Evolutionary conservation across 2,113 vertebrate species (phyloP), one percentile per base, ranked within the genome.

Genomic region (Ammodytes dubius): DNA sequence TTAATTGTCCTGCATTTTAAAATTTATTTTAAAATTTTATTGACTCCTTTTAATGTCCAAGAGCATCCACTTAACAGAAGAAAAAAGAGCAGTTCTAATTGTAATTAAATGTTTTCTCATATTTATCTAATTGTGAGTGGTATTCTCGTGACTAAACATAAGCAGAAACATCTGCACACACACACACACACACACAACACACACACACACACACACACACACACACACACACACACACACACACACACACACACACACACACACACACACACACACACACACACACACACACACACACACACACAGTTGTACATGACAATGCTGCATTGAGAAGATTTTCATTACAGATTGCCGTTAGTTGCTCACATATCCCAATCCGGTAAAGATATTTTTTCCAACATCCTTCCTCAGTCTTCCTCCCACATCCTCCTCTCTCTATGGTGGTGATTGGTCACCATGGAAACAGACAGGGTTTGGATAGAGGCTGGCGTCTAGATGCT

Each of bases 371-470:
- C 46, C 6, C 80, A 81, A 77, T 82, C 61, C 81, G 66, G 49
- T 53, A 71, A 88, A 27, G 27, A 88, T 76, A 67, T 71, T 68
- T 88, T 75, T 74, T 79, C 47, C 73, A 54, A 60, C 67, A 39
- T 82, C 67, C 78, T 77, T 74, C 49, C 70, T 80, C 82, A 59
- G 59, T 81, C 67, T 47, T 73, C 58, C 69, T 84, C 83, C 82
- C 61, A 84, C 89, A 74, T 77, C 75, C 70, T 73, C 43, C 70
- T 74, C 88, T 88, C 83, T 79, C 75, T 78, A 37, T 88, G 83
- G 81, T 82, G 65, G 88, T 70, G 71, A 80, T 81, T 27, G 67
- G 94, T 95, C 91, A 69, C 93, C 90, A 94, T 94, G 88, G 94
- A 80, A 93, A 95, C 95, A 90, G 89, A 85, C 82, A 86, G 85